phyloP scores from a whole-genome alignment of 1,140 invertebrate genomes.

The Bombus superbus region DNA sequence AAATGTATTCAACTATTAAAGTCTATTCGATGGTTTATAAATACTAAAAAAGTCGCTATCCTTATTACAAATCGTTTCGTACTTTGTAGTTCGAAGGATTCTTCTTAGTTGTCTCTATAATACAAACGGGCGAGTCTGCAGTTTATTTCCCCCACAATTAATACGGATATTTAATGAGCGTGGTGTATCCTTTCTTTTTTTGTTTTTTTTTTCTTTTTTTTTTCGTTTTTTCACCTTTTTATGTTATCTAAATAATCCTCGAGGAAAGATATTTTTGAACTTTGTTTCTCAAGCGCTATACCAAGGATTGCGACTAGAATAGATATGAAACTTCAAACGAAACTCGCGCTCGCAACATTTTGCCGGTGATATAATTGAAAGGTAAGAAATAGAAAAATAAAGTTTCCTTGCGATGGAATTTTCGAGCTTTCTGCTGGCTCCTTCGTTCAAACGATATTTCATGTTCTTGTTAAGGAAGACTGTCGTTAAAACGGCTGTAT shows the following conservation, averaged over 20 bases:
- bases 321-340: too few relatives aligned
- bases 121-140: neutral
- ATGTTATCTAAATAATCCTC: neutral
- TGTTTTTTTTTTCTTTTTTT: too few relatives aligned
- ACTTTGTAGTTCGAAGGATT: constrained; percentile 27
- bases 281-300: neutral
- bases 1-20: constrained; percentile 56
- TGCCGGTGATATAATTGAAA: too few relatives aligned
- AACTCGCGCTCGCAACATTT: too few relatives aligned
- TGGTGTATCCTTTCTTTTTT: neutral
- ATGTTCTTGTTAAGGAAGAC: neutral
- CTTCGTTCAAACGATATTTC: neutral
- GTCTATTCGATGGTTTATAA: constrained; percentile 55
- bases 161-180: neutral
- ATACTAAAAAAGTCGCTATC: constrained; percentile 58
- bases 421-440: neutral
- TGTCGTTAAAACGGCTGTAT: neutral
- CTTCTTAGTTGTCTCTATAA: neutral
- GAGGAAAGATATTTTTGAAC: neutral
- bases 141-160: neutral
- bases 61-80: constrained; percentile 49
- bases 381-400: too few relatives aligned
- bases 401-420: neutral
- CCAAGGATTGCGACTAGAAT: neutral
- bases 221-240: neutral